phyloP scores from a whole-genome alignment of 2,113 vertebrate genomes.

The Myocastor coypus region DNA sequence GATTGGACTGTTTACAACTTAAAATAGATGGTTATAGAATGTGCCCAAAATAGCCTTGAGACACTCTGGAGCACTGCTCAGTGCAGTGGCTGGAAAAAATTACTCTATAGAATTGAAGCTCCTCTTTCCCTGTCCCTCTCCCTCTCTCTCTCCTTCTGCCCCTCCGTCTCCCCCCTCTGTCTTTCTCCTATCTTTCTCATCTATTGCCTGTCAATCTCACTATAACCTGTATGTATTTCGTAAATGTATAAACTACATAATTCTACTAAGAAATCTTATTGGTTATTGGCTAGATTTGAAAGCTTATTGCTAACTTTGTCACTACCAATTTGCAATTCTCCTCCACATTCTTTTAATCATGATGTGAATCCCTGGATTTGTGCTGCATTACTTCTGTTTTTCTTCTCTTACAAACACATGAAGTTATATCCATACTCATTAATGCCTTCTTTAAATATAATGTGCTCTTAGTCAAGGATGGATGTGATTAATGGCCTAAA shows the following conservation, averaged over 20 bases:
- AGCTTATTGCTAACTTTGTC: background rate
- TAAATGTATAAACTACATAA: background rate
- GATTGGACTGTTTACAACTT: background rate
- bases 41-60: background rate
- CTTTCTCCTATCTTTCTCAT: no score
- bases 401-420: background rate
- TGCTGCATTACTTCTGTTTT: background rate
- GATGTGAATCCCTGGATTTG: background rate
- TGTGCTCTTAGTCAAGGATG: background rate
- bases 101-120: background rate
- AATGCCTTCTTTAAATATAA: background rate
- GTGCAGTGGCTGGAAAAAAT: background rate
- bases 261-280: slow-evolving; percentile 1
- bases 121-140: background rate
- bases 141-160: background rate
- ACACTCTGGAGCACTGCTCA: background rate
- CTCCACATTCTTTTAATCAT: background rate
- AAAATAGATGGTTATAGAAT: background rate
- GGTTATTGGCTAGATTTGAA: background rate
- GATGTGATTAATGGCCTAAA: background rate
- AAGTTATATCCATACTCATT: background rate
- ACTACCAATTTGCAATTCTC: background rate
- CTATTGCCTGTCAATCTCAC: background rate
- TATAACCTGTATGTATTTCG: background rate
- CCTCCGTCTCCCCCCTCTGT: no score